Percentiles rank a stretch among this genome's conserved stretches.
Conservation (phyloP, 2,113 vertebrate species). For the Gallinago jamesoni region DNA sequence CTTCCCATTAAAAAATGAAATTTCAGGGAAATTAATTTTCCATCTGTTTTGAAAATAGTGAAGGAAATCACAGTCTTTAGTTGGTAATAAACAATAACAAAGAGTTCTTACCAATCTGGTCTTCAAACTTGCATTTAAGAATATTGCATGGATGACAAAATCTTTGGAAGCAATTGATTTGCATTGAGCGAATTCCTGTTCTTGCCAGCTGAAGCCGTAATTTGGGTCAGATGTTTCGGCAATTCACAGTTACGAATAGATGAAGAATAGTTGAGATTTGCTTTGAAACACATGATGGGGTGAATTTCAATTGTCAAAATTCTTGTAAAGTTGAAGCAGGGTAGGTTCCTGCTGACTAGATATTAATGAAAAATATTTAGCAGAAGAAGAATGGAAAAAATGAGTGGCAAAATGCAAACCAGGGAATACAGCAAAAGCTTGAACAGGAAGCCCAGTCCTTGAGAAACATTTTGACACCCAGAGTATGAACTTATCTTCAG, state of each 20-base stretch:
- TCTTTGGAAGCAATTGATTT: slow-evolving; percentile 4
- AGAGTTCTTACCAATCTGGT: not conserved
- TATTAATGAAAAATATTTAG: slow-evolving; percentile 36
- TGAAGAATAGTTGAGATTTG: slow-evolving; percentile 36
- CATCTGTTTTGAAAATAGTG: not conserved
- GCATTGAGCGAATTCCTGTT: not conserved
- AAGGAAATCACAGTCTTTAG: not conserved
- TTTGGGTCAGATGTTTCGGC: slow-evolving; percentile 52
- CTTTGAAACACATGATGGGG: slow-evolving; percentile 45
- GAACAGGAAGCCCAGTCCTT: not conserved
- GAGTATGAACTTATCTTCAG: not conserved
- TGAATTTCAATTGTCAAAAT: slow-evolving; percentile 55
- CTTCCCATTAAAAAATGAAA: not conserved
- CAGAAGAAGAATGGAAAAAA: slow-evolving; percentile 32
- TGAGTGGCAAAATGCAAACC: not conserved
- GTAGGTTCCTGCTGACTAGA: slow-evolving; percentile 42
- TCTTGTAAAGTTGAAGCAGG: slow-evolving; percentile 36
- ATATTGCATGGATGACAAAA: not conserved
- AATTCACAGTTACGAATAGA: slow-evolving; percentile 39
- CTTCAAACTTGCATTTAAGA: not conserved
- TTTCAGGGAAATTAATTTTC: not conserved
- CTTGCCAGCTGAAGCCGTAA: slow-evolving; percentile 23
- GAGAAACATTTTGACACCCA: not conserved
- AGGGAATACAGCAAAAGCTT: not conserved
- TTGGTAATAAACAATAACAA: not conserved